Evolutionary conservation across 2,888 invertebrate genomes (phyloP).

Genomic region (Drosophila kanekoi): DNA sequence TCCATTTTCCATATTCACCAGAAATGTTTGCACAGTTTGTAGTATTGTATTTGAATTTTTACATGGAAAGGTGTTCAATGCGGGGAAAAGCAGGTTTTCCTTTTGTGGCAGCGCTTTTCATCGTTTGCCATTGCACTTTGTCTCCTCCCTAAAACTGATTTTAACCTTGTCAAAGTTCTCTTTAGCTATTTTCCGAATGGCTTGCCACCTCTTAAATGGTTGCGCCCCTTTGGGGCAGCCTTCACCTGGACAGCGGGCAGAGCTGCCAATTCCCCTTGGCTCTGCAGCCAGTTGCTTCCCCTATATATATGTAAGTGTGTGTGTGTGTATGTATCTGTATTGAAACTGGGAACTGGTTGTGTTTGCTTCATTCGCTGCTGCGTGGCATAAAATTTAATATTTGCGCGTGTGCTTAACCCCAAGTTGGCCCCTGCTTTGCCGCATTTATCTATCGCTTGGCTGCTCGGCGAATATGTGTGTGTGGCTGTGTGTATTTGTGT

Average conservation of each 20-base stretch:
- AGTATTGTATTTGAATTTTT: no score
- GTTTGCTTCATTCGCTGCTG: constrained; percentile 37
- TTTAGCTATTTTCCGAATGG: constrained; percentile 32
- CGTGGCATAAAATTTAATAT: constrained; percentile 75
- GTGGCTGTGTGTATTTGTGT: constrained; percentile 35
- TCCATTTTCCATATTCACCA: no score
- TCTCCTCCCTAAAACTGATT: constrained; percentile 9
- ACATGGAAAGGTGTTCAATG: no score
- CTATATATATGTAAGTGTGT: constrained; percentile 2
- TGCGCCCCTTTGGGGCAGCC: constrained; percentile 6
- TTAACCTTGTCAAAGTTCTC: constrained; percentile 19
- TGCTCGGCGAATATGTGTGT: constrained; percentile 15
- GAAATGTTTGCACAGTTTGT: no score
- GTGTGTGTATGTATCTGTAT: constrained; percentile 1
- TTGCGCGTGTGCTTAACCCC: constrained; percentile 73
- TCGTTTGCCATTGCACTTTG: no score
- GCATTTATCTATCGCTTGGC: constrained; percentile 46
- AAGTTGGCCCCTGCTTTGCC: constrained; percentile 15
- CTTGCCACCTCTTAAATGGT: constrained; percentile 14
- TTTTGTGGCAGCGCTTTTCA: no score
- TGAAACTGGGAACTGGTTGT: constrained; percentile 26
- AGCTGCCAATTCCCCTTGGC: constrained; percentile 8
- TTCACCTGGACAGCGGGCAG: constrained; percentile 34
- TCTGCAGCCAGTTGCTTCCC: constrained; percentile 6
- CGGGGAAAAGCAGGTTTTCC: no score